phyloP scores from a whole-genome alignment of 2,113 vertebrate species.

The Syrrhaptes paradoxus region DNA sequence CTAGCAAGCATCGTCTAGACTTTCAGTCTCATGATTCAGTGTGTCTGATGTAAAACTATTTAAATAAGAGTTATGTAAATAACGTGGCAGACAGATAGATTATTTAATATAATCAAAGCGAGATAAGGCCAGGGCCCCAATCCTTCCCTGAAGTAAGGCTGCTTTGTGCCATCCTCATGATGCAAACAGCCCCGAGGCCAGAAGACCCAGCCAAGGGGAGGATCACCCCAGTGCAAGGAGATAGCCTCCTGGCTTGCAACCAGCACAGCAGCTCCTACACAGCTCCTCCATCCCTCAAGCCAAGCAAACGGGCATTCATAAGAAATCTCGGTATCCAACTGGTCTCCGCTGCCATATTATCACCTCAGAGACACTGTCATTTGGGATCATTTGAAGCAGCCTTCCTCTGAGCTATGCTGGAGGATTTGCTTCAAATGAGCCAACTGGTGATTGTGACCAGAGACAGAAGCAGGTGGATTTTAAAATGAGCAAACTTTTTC shows the following conservation, averaged over 20 bases:
- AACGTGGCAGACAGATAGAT: conserved; percentile 61
- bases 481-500: not conserved
- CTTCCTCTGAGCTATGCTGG: not conserved
- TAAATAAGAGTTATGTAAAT: conserved; percentile 67
- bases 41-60: conserved; percentile 66
- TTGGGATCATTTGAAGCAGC: not conserved
- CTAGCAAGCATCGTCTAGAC: conserved; percentile 63
- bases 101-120: conserved; percentile 58
- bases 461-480: not conserved
- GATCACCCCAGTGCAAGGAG: conserved; percentile 1
- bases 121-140: conserved; percentile 42
- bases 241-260: conserved; percentile 10
- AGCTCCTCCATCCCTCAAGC: not conserved
- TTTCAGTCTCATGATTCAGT: conserved; percentile 65
- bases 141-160: conserved; percentile 46
- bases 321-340: not conserved
- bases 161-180: conserved; percentile 55
- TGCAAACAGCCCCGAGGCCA: conserved; percentile 10
- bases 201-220: conserved; percentile 46
- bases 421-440: not conserved
- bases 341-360: not conserved
- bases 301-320: not conserved
- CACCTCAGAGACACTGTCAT: not conserved
- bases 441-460: not conserved
- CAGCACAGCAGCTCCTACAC: not conserved